These are phyloP conservation scores for Simalia tracyae DNA, from an alignment of 2,797 vertebrate species.

Conservation along the genomic window DNA sequence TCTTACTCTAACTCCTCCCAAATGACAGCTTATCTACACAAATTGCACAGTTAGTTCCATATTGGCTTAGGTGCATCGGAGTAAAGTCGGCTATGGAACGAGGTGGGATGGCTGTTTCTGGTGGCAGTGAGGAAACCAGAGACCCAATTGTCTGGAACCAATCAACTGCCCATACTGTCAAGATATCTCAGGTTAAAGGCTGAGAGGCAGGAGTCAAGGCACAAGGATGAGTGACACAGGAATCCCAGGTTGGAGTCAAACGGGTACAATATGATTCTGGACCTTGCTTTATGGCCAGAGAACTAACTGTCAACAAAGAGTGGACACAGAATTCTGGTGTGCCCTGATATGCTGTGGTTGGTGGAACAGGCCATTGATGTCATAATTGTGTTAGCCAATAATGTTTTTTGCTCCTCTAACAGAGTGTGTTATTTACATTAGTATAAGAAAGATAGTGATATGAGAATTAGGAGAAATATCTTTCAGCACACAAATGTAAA, in stretches of 20 bases:
- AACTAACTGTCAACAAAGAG: neutral
- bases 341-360: neutral
- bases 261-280: neutral
- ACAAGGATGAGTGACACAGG: neutral
- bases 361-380: neutral
- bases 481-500: neutral
- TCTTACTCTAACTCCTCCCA: neutral
- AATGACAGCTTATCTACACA: neutral
- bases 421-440: neutral
- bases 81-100: neutral
- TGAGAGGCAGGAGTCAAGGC: neutral
- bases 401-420: neutral
- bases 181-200: neutral
- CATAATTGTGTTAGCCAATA: constrained; percentile 9
- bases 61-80: no score
- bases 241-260: neutral
- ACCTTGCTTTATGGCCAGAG: neutral
- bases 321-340: neutral
- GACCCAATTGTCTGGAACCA: neutral
- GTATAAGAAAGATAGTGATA: neutral
- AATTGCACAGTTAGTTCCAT: neutral
- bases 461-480: neutral
- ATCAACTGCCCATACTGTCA: neutral
- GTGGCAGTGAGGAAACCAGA: neutral
- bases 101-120: neutral